These are phyloP conservation scores for Aurelia aurita complex sp. Pacific DNA, from an alignment of 30 jellyfish, hydroid and myxozoan genomes.

Conservation along the genomic window DNA sequence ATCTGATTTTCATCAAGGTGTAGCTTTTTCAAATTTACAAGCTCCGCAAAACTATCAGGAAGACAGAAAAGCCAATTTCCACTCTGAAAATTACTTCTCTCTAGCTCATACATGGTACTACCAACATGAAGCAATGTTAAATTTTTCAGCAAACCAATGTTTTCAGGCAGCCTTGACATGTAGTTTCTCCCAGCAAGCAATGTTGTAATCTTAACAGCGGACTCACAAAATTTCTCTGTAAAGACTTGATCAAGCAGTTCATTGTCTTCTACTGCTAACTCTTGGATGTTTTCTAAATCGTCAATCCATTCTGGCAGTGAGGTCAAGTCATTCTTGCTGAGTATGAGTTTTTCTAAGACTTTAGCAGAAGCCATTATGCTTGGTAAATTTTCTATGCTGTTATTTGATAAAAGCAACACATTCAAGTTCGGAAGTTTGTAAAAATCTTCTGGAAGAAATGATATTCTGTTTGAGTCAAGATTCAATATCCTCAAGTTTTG, in stretches of 20 bases:
- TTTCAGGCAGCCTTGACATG: conserved; percentile 64
- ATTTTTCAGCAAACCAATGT: conserved; percentile 68
- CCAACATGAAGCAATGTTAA: conserved; percentile 76
- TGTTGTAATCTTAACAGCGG: conserved; percentile 23
- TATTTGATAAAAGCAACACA: conserved; percentile 61
- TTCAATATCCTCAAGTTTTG: conserved; percentile 43
- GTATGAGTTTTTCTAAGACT: conserved; percentile 54
- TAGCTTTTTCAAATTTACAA: conserved; percentile 40
- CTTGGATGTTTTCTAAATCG: conserved; percentile 61
- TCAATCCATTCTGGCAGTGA: conserved; percentile 82
- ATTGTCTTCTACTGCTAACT: conserved; percentile 64
- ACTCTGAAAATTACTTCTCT: conserved; percentile 88
- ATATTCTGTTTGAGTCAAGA: conserved; percentile 52
- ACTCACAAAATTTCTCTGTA: conserved; percentile 58
- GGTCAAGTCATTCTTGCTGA: conserved; percentile 68
- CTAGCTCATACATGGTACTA: conserved; percentile 85
- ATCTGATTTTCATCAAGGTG: conserved; percentile 91
- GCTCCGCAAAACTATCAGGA: conserved; percentile 78
- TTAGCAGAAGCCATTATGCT: conserved; percentile 38
- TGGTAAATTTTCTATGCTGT: conserved; percentile 58
- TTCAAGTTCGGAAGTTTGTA: conserved; percentile 35
- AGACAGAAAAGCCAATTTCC: conserved; percentile 83
- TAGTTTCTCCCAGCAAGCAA: conserved; percentile 80
- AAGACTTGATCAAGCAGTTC: conserved; percentile 55
- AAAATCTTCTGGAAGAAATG: conserved; percentile 71